Base-by-base conservation (phyloP, 2,888 invertebrate species). In the Andrena haemorrhoa region DNA sequence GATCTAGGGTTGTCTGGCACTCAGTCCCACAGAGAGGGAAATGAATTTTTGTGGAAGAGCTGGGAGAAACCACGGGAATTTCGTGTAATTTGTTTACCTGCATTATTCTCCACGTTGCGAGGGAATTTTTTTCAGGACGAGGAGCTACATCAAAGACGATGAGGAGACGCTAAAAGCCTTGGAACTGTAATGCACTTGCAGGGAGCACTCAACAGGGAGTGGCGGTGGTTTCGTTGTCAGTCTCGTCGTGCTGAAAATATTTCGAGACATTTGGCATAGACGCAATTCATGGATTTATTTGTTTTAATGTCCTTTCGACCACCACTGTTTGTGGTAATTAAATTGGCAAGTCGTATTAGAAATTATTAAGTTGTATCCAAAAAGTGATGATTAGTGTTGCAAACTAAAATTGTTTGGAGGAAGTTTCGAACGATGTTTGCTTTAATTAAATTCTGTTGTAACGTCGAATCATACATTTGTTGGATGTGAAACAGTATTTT, bases 181-280 rank as follows among this genome's bases (percentile, higher is more conserved):
- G 56, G 56, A 20, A 56, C 56, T 23, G 56, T 56, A 56, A 56
- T 56, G 56, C 23, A 56, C 23, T 53, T n/a, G 29, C 8, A 8
- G 53, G 35, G 35, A 51, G 61, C 51, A 53, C 72, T 72, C 61
- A 26, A 70, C 70, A 49, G 61, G 29, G 33, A 71, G 47, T n/a
- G 51, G 33, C 33, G 16, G 53, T 53, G 41, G 41, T 41, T 41
- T 41, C 5, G 41, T 41, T 51, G 33, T 63, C 35, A 58, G 12
- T n/a, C 5, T 58, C 12, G 16, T 56, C 20, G 12, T 10, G 16
- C 3, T 53, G 53, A 20, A 53, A 23, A 53, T 53, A 10, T 2
- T 53, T 20, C 23, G 4, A 41, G 41, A 0, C 16, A 16, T 41
- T 41, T 16, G 4, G 4, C 16, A 16, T 16, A 16, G 41, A 41